phyloP scores from a whole-genome alignment of 1,140 invertebrate species.

The Nasonia giraulti region DNA sequence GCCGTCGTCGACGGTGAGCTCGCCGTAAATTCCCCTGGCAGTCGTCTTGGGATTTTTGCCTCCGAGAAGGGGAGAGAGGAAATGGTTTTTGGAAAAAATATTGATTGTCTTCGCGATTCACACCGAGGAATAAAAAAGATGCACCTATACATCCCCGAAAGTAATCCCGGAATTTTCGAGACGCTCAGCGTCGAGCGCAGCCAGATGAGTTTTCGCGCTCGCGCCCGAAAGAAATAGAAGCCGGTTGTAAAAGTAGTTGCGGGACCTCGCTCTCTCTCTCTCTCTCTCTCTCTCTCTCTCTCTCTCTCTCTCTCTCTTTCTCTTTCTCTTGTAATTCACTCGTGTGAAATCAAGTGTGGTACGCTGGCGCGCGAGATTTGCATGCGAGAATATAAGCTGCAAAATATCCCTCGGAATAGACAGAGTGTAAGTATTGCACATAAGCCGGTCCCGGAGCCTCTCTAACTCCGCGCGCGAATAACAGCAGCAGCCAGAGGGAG shows the following conservation, averaged over 20 bases:
- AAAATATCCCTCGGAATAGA: constrained; percentile 64
- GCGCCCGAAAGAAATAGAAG: constrained; percentile 18
- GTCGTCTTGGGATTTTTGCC: constrained; percentile 31
- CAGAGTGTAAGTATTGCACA: constrained; percentile 70
- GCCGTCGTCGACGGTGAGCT: not conserved
- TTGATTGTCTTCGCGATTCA: not conserved
- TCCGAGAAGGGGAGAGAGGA: not conserved
- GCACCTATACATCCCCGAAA: not conserved
- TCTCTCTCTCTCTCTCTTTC: not conserved
- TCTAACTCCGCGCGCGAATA: constrained; percentile 57
- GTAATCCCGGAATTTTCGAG: constrained; percentile 46
- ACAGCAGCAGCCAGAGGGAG: constrained; percentile 12
- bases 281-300: not conserved
- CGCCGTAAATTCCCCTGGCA: constrained; percentile 35
- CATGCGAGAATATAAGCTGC: constrained; percentile 70
- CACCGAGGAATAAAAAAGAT: too few species aligned
- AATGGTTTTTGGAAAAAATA: constrained; percentile 9
- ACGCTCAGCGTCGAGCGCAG: not conserved
- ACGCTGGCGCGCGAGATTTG: constrained; percentile 62
- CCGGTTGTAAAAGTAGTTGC: constrained; percentile 22
- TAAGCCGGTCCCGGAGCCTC: constrained; percentile 60
- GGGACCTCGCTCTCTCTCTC: constrained; percentile 11
- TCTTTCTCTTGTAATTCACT: constrained; percentile 57
- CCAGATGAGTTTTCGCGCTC: constrained; percentile 45
- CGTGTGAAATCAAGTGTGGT: constrained; percentile 71